Conservation (phyloP, 2,797 vertebrate genomes). For the Sebastes minor region DNA sequence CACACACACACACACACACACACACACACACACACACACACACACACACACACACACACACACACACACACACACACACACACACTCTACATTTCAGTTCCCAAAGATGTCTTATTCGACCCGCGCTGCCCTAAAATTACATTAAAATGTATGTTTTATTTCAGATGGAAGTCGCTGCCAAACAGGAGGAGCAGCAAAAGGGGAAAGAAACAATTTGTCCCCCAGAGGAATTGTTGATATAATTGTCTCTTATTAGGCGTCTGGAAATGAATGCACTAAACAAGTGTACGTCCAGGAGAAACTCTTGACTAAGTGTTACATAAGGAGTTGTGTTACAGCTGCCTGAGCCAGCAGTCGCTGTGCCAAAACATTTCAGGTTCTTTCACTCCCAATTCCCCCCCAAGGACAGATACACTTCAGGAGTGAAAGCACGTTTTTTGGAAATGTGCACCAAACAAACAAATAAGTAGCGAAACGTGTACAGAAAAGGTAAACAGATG, state of each 20-base stretch:
- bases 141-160: conserved; percentile 29
- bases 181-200: conserved; percentile 23
- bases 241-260: conserved; percentile 31
- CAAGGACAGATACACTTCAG: not conserved
- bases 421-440: not conserved
- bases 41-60: not conserved
- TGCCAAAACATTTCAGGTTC: not conserved
- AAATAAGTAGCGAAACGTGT: not conserved
- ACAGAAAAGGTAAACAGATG: not conserved
- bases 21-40: not conserved
- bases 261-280: not conserved
- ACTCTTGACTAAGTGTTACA: not conserved
- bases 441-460: not conserved
- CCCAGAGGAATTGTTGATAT: conserved; percentile 3
- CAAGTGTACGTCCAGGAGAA: not conserved
- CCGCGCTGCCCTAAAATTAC: conserved; percentile 44
- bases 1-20: not conserved
- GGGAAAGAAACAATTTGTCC: conserved; percentile 10
- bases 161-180: conserved; percentile 26
- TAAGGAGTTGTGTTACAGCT: conserved; percentile 15
- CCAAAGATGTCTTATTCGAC: conserved; percentile 32
- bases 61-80: not conserved
- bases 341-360: not conserved
- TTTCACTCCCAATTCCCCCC: not conserved
- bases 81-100: not conserved